A percentile compares a stretch with the other conserved stretches of the same genome.
phyloP scores from a whole-genome alignment of 2,113 vertebrate genomes.

The Trogon surrucura region DNA sequence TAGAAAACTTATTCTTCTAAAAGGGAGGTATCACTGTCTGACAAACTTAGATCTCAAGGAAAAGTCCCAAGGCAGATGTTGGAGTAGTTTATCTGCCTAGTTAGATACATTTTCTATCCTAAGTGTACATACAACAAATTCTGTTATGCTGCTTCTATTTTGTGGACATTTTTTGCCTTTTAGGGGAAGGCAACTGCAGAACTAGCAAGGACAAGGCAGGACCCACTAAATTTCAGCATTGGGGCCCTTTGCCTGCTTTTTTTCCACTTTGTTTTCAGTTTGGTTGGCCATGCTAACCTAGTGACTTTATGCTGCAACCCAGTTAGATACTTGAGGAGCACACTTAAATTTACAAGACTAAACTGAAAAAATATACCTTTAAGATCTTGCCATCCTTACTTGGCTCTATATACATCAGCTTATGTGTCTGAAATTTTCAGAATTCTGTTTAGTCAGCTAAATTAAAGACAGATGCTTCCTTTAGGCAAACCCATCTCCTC shows the following conservation, averaged over 20 bases:
- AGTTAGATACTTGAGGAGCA: background rate
- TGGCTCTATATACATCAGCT: background rate
- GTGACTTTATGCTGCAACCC: background rate
- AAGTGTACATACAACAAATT: background rate
- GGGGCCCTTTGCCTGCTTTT: background rate
- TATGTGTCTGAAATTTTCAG: background rate
- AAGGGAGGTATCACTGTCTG: background rate
- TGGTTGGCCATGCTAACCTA: background rate
- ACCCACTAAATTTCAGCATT: background rate
- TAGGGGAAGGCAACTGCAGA: background rate
- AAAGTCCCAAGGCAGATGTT: background rate
- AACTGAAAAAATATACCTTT: background rate
- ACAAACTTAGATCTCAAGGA: background rate
- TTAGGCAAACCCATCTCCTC: background rate
- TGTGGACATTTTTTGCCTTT: background rate
- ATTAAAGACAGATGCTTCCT: background rate
- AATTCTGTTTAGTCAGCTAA: background rate
- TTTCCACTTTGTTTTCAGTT: background rate
- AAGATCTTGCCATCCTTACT: background rate
- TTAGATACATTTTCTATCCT: background rate
- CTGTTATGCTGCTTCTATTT: background rate
- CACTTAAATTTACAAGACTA: background rate
- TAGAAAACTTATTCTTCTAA: background rate
- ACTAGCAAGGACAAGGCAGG: background rate
- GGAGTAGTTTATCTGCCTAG: background rate